Conservation (phyloP, 2,888 invertebrate species). For the Alloplasta piceator region DNA sequence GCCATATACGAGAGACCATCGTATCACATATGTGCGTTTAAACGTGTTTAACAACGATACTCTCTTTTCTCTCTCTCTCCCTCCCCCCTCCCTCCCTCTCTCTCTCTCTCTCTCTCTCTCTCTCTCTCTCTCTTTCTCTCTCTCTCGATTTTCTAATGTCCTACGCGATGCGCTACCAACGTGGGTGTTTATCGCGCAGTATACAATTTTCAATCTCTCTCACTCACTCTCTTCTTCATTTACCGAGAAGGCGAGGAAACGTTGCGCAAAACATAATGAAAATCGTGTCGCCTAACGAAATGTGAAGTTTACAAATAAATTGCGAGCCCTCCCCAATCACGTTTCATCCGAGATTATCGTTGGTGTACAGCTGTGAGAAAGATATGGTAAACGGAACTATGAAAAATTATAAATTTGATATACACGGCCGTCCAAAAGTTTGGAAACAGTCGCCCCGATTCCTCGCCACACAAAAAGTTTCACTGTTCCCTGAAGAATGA, state of each 20-base stretch:
- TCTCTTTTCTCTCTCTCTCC: conserved; percentile 31
- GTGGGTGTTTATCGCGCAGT: conserved; percentile 75
- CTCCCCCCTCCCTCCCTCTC: no score
- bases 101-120: conserved; percentile 32
- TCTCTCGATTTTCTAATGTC: conserved; percentile 62
- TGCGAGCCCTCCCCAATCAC: no score
- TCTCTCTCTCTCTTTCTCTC: conserved; percentile 37
- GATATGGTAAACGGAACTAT: no score
- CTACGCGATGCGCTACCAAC: conserved; percentile 73
- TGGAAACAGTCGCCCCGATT: no score
- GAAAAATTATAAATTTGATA: no score
- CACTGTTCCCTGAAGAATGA: no score
- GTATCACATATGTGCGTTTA: conserved; percentile 64
- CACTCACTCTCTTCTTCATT: conserved; percentile 31
- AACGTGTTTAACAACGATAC: conserved; percentile 46
- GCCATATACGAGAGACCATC: conserved; percentile 68
- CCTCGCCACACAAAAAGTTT: no score
- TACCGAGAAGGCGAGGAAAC: conserved; percentile 69
- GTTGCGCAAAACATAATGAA: conserved; percentile 72
- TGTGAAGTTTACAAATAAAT: no score
- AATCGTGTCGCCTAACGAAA: conserved; percentile 50
- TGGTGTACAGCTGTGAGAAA: no score
- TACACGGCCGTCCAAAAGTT: no score
- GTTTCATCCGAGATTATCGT: no score
- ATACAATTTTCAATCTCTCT: conserved; percentile 12